Percentiles rank a stretch among this genome's conserved stretches.
These are phyloP conservation scores for Trichogramma dendrolimi DNA, from an alignment of 2,888 invertebrate species.

Conservation along the genomic window DNA sequence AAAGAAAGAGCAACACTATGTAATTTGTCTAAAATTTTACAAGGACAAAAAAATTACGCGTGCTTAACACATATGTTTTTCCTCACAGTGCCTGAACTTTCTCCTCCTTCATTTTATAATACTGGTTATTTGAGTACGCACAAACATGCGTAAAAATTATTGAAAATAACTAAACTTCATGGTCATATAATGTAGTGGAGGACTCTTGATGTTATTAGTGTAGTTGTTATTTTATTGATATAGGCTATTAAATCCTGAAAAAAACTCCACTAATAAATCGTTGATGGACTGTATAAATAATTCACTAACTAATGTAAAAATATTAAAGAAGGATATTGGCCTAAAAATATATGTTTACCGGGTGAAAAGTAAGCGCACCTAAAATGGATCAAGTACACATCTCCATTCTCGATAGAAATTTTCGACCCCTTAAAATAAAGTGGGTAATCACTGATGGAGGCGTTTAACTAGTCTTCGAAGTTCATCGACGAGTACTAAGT, in stretches of 20 bases:
- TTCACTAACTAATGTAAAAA: slow-evolving; percentile 13
- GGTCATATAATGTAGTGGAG: background rate
- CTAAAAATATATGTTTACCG: slow-evolving; percentile 18
- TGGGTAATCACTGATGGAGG: slow-evolving; percentile 24
- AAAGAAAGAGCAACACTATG: slow-evolving; percentile 10
- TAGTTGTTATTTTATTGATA: slow-evolving; percentile 11
- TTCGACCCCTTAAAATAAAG: background rate
- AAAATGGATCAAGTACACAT: background rate
- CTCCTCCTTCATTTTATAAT: slow-evolving; percentile 5
- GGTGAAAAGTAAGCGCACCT: slow-evolving; percentile 24
- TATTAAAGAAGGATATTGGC: slow-evolving; percentile 16
- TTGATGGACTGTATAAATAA: slow-evolving; percentile 8
- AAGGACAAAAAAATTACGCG: slow-evolving; percentile 8
- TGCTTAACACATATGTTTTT: slow-evolving; percentile 19
- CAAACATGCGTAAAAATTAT: slow-evolving; percentile 22
- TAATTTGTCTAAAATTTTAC: slow-evolving; percentile 19
- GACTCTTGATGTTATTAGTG: slow-evolving; percentile 14
- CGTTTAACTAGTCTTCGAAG: slow-evolving; percentile 32
- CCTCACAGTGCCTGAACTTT: slow-evolving; percentile 25
- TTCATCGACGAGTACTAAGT: slow-evolving; percentile 23
- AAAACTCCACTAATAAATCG: slow-evolving; percentile 7
- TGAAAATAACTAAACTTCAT: slow-evolving; percentile 6
- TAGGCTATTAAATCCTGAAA: slow-evolving; percentile 4
- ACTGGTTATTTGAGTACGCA: slow-evolving; percentile 14
- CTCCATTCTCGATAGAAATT: background rate